Evolutionary conservation across 1,140 invertebrate species (phyloP).

Genomic region (Aplysia californica): DNA sequence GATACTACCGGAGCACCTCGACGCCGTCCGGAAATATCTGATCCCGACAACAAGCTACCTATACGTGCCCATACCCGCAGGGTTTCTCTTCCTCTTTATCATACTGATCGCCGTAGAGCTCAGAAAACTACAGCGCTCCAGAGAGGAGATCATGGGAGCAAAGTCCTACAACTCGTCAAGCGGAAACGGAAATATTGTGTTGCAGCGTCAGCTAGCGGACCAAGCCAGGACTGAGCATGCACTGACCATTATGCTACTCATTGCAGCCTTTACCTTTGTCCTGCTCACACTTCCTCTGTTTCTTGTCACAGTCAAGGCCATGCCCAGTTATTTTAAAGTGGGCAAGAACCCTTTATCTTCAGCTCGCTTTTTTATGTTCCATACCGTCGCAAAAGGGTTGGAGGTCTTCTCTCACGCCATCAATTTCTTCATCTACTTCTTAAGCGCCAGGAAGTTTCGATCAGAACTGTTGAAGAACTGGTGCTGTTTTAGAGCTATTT

Average conservation of each 20-base stretch:
- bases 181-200: no score
- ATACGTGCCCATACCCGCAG: neutral
- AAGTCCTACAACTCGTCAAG: no score
- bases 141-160: no score
- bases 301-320: neutral
- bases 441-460: constrained; percentile 18
- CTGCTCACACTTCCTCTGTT: constrained; percentile 26
- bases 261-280: constrained; percentile 29
- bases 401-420: constrained; percentile 27
- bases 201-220: neutral
- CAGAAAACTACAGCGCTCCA: no score
- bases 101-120: no score
- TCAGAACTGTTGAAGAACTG: neutral
- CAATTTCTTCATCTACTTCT: constrained; percentile 35
- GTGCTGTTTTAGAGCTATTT: neutral
- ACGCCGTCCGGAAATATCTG: neutral
- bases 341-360: neutral
- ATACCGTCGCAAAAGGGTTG: constrained; percentile 29
- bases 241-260: constrained; percentile 32
- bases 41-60: neutral
- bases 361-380: neutral
- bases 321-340: no score
- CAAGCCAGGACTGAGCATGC: neutral
- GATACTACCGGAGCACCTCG: neutral
- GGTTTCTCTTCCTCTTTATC: no score